These are phyloP conservation scores for Pyrocoelia pectoralis DNA, from an alignment of 2,888 invertebrate genomes.

Conservation along the genomic window DNA sequence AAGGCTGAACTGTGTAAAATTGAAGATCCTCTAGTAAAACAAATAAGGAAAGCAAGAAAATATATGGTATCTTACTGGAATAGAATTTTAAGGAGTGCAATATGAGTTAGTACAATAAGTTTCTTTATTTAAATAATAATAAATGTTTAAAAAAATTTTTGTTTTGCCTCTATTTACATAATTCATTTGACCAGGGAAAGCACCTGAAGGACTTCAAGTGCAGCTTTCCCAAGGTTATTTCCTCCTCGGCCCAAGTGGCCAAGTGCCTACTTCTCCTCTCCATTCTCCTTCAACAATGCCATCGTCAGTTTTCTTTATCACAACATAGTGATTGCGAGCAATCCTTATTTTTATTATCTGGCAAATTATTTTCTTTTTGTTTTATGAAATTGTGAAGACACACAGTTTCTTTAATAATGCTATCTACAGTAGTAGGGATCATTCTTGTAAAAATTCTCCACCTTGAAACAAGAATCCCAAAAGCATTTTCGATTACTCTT, in stretches of 20 bases:
- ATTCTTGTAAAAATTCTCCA: not conserved
- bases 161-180: conserved; percentile 6
- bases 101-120: not conserved
- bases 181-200: conserved; percentile 6
- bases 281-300: too few relatives aligned
- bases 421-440: not conserved
- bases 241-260: not conserved
- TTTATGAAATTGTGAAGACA: conserved; percentile 5
- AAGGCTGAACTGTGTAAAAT: too few relatives aligned
- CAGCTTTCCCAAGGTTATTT: conserved; percentile 4
- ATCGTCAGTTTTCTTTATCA: conserved; percentile 5
- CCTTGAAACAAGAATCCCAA: not conserved
- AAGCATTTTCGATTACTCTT: too few relatives aligned
- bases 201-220: conserved; percentile 1
- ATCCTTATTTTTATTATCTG: not conserved
- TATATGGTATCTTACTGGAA: not conserved
- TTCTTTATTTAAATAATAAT: not conserved
- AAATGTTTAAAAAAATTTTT: not conserved
- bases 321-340: not conserved
- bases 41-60: not conserved
- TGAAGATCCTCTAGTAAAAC: too few relatives aligned
- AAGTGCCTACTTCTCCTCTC: conserved; percentile 8
- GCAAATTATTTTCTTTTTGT: conserved; percentile 1
- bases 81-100: conserved; percentile 1
- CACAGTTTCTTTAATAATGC: conserved; percentile 4